Evolutionary conservation across 2,888 invertebrate species (phyloP), one percentile per base, ranked within the genome.

Genomic region (Dicyrtomina minuta): DNA sequence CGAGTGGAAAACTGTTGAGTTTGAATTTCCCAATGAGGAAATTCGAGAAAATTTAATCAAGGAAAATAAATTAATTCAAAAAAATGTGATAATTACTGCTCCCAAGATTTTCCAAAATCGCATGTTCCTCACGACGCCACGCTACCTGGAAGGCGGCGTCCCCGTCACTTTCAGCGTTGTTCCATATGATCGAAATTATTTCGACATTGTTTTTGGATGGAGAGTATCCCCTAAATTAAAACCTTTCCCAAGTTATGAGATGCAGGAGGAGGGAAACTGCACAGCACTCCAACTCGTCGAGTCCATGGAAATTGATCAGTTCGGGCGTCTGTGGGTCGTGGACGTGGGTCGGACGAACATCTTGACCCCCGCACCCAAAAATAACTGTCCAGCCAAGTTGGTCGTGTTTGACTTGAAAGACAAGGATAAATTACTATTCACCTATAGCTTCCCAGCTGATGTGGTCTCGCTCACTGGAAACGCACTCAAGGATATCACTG

Each of bases 241-340:
- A 66, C 88, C 90, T 2, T 91, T 87, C 81, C 90, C 90, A 71
- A 87, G 84, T 73, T 91, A 90, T 90, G 85, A 83, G 22, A 86
- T 87, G 83, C 90, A 59, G 8, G 15, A 12, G 3, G 72, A 88
- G 56, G 88, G 88, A 0, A 86, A 90, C 79, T 90, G 90, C 81
- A 81, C 83, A n/a, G 86, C 88, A 1, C 83, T 91, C 71, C 90
- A 90, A 80, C 88, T 88, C 79, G 89, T 90, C 33, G 89, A 90
- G 81, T 59, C 67, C 76, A 83, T 90, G 73, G 90, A 90, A 80
- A 87, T 90, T 49, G 90, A 90, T 81, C 84, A 85, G 1, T 84
- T 85, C 71, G 90, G 90, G 12, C 17, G 49, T 5, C 24, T 90
- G 84, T 89, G 88, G 85, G 85, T 87, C 49, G 84, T 89, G 60